phyloP scores from a whole-genome alignment of 1,140 invertebrate genomes.

The Rhyacophila brunnea region DNA sequence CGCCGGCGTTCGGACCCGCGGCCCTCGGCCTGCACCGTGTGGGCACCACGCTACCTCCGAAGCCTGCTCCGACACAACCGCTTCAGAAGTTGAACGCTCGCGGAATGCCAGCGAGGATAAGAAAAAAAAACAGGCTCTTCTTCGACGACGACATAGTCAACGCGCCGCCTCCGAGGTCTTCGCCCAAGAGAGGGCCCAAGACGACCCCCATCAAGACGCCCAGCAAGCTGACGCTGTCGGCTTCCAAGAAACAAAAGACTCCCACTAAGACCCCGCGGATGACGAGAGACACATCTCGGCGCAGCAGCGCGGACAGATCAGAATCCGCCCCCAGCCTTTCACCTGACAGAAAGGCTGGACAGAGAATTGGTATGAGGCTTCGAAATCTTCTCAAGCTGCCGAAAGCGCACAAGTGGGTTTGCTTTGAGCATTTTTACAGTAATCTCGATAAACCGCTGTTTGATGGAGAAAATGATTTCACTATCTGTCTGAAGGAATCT shows the following conservation, averaged over 20 bases:
- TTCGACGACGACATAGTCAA: constrained; percentile 91
- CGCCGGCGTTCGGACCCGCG: constrained; percentile 69
- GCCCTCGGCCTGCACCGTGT: constrained; percentile 76
- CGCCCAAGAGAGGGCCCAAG: constrained; percentile 61
- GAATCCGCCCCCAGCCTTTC: constrained; percentile 42
- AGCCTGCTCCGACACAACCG: constrained; percentile 66
- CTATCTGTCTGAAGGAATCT: constrained; percentile 88
- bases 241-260: constrained; percentile 48
- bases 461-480: constrained; percentile 95
- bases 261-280: constrained; percentile 45
- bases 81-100: constrained; percentile 76
- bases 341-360: constrained; percentile 76
- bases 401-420: constrained; percentile 99
- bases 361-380: constrained; percentile 85
- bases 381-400: constrained; percentile 96
- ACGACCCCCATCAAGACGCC: constrained; percentile 51
- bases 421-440: constrained; percentile 99
- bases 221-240: constrained; percentile 48
- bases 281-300: constrained; percentile 1
- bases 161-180: constrained; percentile 66
- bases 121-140: constrained; percentile 88
- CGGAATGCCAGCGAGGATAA: constrained; percentile 84
- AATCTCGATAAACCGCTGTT: constrained; percentile 95
- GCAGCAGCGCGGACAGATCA: constrained; percentile 2
- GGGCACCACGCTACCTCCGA: constrained; percentile 69